Base-by-base conservation (phyloP, 2,113 vertebrate genomes). In the Haplochromis burtoni region DNA sequence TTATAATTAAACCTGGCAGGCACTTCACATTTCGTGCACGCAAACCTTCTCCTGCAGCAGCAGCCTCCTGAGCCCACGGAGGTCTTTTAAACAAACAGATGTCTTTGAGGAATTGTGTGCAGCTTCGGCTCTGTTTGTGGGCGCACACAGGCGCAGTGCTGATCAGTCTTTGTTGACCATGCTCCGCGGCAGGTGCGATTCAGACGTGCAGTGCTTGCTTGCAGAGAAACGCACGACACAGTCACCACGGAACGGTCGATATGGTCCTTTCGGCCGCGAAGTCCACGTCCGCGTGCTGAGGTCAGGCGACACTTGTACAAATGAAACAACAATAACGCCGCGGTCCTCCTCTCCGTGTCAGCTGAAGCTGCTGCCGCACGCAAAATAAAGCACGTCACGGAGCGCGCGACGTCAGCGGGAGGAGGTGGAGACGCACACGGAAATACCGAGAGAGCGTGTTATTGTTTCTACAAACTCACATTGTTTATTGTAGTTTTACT, bases 111-210 rank as follows among this genome's bases (percentile, higher is more conserved):
- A 79, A 33, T 79, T 7, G 21, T 4, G 2, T 9, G 73, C 21
- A 11, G 71, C 29, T 26, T 21, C 82, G 49, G 61, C 68, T 91
- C 84, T 68, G 87, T 68, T n/a, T 45, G 38, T 42, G 24, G 83
- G 54, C 11, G 63, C 55, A 47, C 55, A 47, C 47, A 8, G 16
- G 55, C 55, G 76, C 87, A 26, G 49, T 21, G 84, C 76, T 47
- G 82, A 49, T 87, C 90, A 86, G 89, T 47, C 92, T 94, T 95
- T 95, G 94, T 96, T 93, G 93, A 88, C 68, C 85, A 83, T 85
- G 81, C 66, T 84, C 83, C 63, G 63, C 5, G 80, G 88, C 94
- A 95, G 94, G 92, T 95, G 93, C 66, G 84, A 86, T 53, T 73
- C 47, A 3, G n/a, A 83, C 59, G 1, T 61, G 8, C 35, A 10